Conservation (phyloP, 2,888 invertebrate species). For the Ichneumon xanthorius region DNA sequence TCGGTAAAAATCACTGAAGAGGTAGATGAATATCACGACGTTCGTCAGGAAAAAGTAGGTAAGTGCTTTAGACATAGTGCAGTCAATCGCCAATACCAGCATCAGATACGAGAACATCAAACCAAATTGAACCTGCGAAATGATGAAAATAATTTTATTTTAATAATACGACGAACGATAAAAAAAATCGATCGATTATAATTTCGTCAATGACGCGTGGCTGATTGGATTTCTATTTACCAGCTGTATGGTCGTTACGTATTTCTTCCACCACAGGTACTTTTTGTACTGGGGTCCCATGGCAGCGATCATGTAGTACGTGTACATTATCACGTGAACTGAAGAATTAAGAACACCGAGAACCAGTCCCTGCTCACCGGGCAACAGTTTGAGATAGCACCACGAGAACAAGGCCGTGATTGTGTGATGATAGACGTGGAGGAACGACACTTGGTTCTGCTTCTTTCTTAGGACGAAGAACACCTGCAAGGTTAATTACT, state of each 20-base stretch:
- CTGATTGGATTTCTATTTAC: slow-evolving; percentile 84
- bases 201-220: background rate
- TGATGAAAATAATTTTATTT: slow-evolving; percentile 9
- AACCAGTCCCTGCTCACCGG: slow-evolving; percentile 90
- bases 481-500: slow-evolving; percentile 77
- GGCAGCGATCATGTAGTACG: slow-evolving; percentile 92
- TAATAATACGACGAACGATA: slow-evolving; percentile 7
- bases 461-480: slow-evolving; percentile 88
- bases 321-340: slow-evolving; percentile 94
- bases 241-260: slow-evolving; percentile 92
- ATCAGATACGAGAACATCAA: slow-evolving; percentile 89
- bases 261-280: slow-evolving; percentile 94
- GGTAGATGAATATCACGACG: slow-evolving; percentile 86
- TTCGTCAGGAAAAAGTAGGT: slow-evolving; percentile 87
- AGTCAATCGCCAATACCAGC: slow-evolving; percentile 86
- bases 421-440: slow-evolving; percentile 87
- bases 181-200: background rate
- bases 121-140: slow-evolving; percentile 88
- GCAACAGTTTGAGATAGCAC: slow-evolving; percentile 86
- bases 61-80: slow-evolving; percentile 86
- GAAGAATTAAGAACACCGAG: slow-evolving; percentile 91
- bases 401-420: slow-evolving; percentile 82
- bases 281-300: slow-evolving; percentile 91
- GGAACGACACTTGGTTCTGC: slow-evolving; percentile 86
- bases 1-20: slow-evolving; percentile 87